These are phyloP conservation scores for Euwallacea similis DNA, from an alignment of 1,140 invertebrate genomes.

Conservation along the genomic window DNA sequence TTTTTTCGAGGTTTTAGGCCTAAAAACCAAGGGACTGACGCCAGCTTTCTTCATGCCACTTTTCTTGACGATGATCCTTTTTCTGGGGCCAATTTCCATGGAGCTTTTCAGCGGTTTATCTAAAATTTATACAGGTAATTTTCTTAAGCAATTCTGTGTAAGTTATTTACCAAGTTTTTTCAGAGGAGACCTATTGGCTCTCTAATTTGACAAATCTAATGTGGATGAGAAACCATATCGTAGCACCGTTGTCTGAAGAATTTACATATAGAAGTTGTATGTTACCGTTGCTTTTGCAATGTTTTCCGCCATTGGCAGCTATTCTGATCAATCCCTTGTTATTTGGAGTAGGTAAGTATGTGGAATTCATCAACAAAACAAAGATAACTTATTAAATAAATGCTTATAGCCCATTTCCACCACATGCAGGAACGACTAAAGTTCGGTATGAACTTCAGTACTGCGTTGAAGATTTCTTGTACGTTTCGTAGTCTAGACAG, in stretches of 20 bases:
- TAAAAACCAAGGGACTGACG: constrained; percentile 72
- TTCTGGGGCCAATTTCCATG: constrained; percentile 79
- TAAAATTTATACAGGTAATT: constrained; percentile 68
- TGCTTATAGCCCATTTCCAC: constrained; percentile 80
- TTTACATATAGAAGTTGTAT: constrained; percentile 89
- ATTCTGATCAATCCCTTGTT: constrained; percentile 87
- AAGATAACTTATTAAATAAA: too few relatives aligned
- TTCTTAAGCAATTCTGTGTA: too few relatives aligned
- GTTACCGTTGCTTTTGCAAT: constrained; percentile 85
- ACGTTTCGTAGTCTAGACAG: constrained; percentile 50
- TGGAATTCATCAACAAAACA: too few relatives aligned
- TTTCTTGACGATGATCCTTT: constrained; percentile 80
- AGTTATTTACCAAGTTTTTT: constrained; percentile 8
- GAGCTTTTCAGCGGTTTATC: constrained; percentile 70
- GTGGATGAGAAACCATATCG: constrained; percentile 87
- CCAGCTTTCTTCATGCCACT: constrained; percentile 75
- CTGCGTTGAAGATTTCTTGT: constrained; percentile 71
- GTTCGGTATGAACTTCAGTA: constrained; percentile 66
- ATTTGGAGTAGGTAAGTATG: constrained; percentile 79
- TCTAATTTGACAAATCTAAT: constrained; percentile 64
- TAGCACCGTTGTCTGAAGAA: constrained; percentile 92
- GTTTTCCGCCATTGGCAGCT: constrained; percentile 72
- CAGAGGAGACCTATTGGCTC: constrained; percentile 40
- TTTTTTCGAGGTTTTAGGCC: constrained; percentile 74
- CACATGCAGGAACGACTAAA: constrained; percentile 82